These are phyloP conservation scores for Lagodon rhomboides DNA, from an alignment of 2,797 vertebrate genomes.

Conservation along the genomic window DNA sequence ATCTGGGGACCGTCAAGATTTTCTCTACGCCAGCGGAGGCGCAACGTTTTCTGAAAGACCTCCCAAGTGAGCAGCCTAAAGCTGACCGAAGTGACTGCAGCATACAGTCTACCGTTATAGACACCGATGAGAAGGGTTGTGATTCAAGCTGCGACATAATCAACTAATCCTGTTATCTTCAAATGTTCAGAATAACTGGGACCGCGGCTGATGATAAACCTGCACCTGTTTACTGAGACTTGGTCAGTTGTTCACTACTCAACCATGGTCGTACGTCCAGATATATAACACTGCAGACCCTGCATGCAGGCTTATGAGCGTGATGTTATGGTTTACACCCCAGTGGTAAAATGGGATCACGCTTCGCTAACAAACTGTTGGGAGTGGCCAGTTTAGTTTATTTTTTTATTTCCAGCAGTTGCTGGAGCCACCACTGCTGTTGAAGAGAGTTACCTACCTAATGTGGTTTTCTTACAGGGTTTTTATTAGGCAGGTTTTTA, in stretches of 20 bases:
- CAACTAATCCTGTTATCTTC: not conserved
- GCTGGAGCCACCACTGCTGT: not conserved
- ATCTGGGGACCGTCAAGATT: no score
- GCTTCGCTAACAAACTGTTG: not conserved
- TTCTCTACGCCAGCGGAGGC: no score
- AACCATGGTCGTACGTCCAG: no score
- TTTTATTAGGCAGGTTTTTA: not conserved
- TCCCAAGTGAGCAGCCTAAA: no score
- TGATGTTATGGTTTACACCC: not conserved
- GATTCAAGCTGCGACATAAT: not conserved
- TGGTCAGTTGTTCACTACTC: not conserved
- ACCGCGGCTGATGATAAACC: not conserved
- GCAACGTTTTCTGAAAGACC: no score
- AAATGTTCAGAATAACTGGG: not conserved
- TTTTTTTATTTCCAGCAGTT: not conserved
- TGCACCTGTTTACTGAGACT: no score
- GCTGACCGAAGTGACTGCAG: no score
- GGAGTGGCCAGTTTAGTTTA: not conserved
- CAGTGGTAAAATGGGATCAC: not conserved
- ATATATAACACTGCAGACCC: not conserved
- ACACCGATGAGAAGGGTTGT: no score
- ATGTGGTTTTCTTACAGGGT: not conserved
- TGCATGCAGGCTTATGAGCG: not conserved
- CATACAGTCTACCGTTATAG: no score
- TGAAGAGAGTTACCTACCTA: slow-evolving; percentile 1